Conservation (phyloP, 2,888 invertebrate genomes). For the Polyommatus icarus region DNA sequence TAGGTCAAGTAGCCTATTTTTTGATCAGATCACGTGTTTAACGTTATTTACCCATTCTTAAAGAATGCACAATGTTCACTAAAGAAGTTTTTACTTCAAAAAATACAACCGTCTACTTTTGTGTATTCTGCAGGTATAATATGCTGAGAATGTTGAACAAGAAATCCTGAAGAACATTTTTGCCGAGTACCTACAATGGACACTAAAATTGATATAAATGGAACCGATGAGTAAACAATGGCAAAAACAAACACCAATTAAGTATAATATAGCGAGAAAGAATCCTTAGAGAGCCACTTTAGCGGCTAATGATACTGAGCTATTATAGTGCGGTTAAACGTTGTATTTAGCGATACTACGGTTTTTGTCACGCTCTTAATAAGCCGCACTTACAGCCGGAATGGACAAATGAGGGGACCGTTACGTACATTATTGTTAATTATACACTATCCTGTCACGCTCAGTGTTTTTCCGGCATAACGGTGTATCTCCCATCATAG, state of each 20-base stretch:
- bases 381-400: slow-evolving; percentile 40
- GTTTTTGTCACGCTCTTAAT: slow-evolving; percentile 36
- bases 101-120: too few relatives aligned
- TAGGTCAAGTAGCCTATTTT: too few relatives aligned
- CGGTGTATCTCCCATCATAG: not conserved
- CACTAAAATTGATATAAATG: not conserved
- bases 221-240: not conserved
- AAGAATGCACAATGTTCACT: too few relatives aligned
- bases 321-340: slow-evolving; percentile 23
- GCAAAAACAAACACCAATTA: slow-evolving; percentile 14
- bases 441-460: slow-evolving; percentile 3
- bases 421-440: slow-evolving; percentile 40
- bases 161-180: not conserved
- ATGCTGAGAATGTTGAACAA: not conserved
- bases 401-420: slow-evolving; percentile 43
- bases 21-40: too few relatives aligned
- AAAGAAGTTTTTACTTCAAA: too few relatives aligned
- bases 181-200: not conserved
- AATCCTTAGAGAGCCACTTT: not conserved
- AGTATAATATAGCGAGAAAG: not conserved
- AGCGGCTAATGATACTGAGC: slow-evolving; percentile 21
- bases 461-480: not conserved
- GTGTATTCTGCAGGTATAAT: too few relatives aligned
- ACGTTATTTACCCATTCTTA: too few relatives aligned
- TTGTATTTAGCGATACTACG: slow-evolving; percentile 33